These are phyloP conservation scores for Phocoena phocoena DNA, from an alignment of 2,113 vertebrate species.

Conservation along the genomic window DNA sequence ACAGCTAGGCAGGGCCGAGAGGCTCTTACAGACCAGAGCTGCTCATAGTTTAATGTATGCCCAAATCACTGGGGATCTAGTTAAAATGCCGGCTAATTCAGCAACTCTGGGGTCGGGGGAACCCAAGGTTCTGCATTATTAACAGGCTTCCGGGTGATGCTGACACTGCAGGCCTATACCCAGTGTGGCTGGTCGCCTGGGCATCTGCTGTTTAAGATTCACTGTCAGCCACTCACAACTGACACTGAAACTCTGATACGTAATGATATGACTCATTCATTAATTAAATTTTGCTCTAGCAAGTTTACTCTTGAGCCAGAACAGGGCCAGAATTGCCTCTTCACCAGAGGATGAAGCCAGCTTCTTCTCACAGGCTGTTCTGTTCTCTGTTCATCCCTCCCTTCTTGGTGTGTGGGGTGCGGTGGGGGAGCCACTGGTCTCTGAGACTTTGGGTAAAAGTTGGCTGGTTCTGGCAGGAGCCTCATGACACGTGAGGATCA, in stretches of 20 bases:
- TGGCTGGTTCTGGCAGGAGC: not conserved
- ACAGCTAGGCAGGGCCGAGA: not conserved
- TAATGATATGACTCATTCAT: not conserved
- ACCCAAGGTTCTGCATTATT: accelerated
- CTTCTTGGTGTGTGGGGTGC: not conserved
- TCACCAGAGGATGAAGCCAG: not conserved
- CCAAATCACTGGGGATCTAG: not conserved
- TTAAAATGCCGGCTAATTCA: not conserved
- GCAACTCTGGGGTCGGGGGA: not conserved
- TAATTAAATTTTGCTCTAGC: not conserved
- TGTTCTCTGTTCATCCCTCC: not conserved
- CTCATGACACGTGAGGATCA: not conserved
- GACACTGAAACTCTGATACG: not conserved
- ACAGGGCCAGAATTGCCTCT: not conserved
- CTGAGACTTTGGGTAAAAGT: not conserved
- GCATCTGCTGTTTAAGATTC: not conserved
- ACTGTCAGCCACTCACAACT: not conserved
- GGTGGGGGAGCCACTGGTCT: not conserved
- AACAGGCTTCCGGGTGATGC: not conserved
- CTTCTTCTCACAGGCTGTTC: not conserved
- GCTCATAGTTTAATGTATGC: not conserved
- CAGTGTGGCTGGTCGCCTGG: not conserved
- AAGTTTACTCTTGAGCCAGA: not conserved
- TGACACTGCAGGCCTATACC: accelerated
- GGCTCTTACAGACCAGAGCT: not conserved